These are phyloP conservation scores for Alosa alosa DNA, from an alignment of 2,113 vertebrate genomes.

Conservation along the genomic window DNA sequence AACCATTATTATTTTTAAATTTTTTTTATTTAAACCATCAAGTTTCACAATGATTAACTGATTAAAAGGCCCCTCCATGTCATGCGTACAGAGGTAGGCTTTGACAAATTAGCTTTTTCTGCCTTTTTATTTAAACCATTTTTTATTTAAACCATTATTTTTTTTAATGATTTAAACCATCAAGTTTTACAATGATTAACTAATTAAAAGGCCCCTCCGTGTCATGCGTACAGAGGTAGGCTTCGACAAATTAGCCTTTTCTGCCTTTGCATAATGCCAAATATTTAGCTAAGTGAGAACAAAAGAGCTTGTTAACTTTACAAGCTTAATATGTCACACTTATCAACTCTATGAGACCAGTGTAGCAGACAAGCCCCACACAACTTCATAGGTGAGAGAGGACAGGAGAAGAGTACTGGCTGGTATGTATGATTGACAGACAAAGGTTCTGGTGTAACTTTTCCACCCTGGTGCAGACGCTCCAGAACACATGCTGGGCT, in stretches of 20 bases:
- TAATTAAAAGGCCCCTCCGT: background rate
- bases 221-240: background rate
- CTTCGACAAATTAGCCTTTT: background rate
- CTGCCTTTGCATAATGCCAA: background rate
- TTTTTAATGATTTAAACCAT: background rate
- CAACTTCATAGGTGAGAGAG: background rate
- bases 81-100: background rate
- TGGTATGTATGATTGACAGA: background rate
- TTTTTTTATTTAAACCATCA: background rate
- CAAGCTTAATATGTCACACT: background rate
- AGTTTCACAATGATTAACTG: background rate
- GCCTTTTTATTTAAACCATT: background rate
- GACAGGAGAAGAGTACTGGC: background rate
- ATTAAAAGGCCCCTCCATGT: background rate
- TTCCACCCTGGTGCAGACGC: background rate
- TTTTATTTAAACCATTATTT: background rate
- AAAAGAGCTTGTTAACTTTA: background rate
- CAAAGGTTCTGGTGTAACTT: background rate
- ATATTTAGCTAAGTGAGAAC: background rate
- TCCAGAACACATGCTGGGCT: background rate
- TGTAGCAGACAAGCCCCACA: background rate
- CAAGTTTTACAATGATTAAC: background rate
- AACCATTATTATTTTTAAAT: background rate
- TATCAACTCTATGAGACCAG: background rate
- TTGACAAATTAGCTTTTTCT: background rate